These are phyloP conservation scores for Delphinus delphis DNA, from an alignment of 2,113 vertebrate genomes.

Conservation along the genomic window DNA sequence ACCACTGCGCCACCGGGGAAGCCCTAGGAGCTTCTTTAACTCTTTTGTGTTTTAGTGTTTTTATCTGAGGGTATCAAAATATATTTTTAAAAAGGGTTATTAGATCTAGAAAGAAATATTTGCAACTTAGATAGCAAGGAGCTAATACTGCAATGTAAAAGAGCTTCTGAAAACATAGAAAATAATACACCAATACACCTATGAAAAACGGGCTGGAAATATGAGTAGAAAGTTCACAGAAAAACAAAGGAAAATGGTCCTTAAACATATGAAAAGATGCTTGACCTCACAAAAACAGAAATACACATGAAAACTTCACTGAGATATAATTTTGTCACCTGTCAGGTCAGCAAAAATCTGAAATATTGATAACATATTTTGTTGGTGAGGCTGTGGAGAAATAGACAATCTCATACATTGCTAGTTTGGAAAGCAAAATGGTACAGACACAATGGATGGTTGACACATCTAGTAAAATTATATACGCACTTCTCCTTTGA, in stretches of 20 bases:
- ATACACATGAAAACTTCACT: neutral
- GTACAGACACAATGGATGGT: neutral
- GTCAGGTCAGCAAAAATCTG: neutral
- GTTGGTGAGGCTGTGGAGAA: neutral
- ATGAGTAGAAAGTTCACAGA: neutral
- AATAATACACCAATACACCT: neutral
- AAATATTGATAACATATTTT: neutral
- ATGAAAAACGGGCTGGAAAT: neutral
- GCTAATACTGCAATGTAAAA: neutral
- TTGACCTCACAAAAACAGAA: neutral
- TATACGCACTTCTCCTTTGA: neutral
- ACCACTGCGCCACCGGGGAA: too few relatives aligned
- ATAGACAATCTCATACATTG: neutral
- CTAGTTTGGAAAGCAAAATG: neutral
- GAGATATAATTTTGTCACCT: neutral
- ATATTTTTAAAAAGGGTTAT: neutral
- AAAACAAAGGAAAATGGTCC: neutral
- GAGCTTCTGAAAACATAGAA: neutral
- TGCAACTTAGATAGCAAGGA: neutral
- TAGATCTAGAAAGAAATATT: neutral
- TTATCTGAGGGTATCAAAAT: neutral
- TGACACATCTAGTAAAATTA: neutral
- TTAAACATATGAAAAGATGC: neutral
- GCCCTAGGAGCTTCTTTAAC: neutral
- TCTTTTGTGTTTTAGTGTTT: neutral